A percentile compares a stretch with the other conserved stretches of the same genome.
Conservation (phyloP, 1,140 invertebrate genomes). For the Cyclina sinensis region DNA sequence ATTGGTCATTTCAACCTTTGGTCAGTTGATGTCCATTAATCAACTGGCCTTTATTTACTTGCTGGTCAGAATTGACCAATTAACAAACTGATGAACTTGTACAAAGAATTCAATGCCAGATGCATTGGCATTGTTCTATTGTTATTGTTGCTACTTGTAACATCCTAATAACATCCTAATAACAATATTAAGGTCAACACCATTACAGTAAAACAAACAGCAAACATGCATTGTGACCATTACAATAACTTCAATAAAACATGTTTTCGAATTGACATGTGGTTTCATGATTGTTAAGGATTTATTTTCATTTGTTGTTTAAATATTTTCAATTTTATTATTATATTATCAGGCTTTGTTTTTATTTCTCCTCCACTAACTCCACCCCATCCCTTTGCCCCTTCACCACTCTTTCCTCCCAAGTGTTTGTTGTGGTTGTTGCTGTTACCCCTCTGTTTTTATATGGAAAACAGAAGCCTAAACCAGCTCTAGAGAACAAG, state of each 20-base stretch:
- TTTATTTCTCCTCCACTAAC: no score
- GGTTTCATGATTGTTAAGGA: no score
- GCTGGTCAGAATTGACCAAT: constrained; percentile 27
- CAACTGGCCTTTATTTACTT: constrained; percentile 43
- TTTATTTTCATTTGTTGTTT: no score
- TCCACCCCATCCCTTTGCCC: no score
- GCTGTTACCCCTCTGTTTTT: no score
- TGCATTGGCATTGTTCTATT: not conserved
- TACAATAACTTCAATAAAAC: not conserved
- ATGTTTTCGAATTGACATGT: not conserved
- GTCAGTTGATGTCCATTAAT: constrained; percentile 52
- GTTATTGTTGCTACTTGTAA: not conserved
- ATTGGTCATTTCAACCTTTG: constrained; percentile 38
- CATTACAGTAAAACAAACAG: not conserved
- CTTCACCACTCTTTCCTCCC: no score
- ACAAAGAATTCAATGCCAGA: not conserved
- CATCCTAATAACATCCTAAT: constrained; percentile 5
- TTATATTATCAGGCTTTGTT: no score
- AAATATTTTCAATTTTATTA: no score
- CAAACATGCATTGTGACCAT: no score
- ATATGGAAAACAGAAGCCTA: no score
- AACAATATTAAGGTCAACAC: not conserved
- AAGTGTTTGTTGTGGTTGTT: no score
- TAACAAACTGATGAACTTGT: constrained; percentile 35
- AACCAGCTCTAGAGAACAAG: no score